These are phyloP conservation scores for Heterodera carotae DNA, from an alignment of 1,140 invertebrate species.

Conservation along the genomic window DNA sequence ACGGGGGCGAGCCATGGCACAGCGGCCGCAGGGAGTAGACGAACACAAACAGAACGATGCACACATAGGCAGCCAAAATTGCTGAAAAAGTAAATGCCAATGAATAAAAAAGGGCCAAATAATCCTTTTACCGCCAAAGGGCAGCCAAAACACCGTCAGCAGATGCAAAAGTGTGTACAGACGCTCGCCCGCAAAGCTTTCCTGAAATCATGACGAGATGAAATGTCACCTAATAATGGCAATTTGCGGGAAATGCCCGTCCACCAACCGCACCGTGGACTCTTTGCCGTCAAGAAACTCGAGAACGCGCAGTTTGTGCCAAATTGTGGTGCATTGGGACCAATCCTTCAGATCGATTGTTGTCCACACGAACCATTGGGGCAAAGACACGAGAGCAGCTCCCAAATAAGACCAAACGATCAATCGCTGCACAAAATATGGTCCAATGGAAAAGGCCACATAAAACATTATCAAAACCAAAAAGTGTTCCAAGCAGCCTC, in stretches of 20 bases:
- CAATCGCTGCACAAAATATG: constrained; percentile 41
- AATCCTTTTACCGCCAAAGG: constrained; percentile 32
- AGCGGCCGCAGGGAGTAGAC: constrained; percentile 46
- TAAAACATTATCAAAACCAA: too few species aligned
- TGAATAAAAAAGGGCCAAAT: too few species aligned
- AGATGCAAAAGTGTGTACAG: constrained; percentile 48
- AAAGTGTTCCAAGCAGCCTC: too few species aligned
- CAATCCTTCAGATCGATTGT: constrained; percentile 49
- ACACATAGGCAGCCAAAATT: constrained; percentile 51
- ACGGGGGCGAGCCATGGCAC: not conserved
- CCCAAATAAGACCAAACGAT: constrained; percentile 47
- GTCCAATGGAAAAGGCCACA: too few species aligned
- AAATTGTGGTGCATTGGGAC: constrained; percentile 52
- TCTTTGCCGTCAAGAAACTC: constrained; percentile 46
- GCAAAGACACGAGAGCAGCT: constrained; percentile 50
- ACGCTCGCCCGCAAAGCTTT: constrained; percentile 43
- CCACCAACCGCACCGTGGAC: constrained; percentile 33
- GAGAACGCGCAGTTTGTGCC: constrained; percentile 45
- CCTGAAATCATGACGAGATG: constrained; percentile 33
- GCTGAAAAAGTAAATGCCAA: not conserved
- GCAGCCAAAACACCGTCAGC: constrained; percentile 53
- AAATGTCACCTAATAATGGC: not conserved
- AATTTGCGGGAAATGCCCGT: too few species aligned
- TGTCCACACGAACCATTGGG: constrained; percentile 58
- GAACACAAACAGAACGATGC: constrained; percentile 55